Evolutionary conservation across 2,113 vertebrate genomes (phyloP).

Genomic region (Nematolebias whitei): DNA sequence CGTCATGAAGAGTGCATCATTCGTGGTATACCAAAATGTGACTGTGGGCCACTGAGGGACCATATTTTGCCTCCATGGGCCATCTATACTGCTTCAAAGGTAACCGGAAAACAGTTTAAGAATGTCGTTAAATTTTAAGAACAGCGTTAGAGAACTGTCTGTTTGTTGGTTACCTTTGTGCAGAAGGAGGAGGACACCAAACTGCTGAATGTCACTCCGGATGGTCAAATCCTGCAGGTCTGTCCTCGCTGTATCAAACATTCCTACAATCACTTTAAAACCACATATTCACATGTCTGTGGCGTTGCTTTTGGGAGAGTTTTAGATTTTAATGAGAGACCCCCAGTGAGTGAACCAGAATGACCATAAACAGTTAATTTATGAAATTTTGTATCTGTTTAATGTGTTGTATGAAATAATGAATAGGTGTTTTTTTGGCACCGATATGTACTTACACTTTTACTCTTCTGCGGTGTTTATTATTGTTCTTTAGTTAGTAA

Average conservation of each 20-base stretch:
- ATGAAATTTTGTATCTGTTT: too few relatives aligned
- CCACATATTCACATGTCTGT: not conserved
- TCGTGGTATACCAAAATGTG: slow-evolving; percentile 76
- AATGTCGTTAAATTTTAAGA: too few relatives aligned
- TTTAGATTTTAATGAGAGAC: too few relatives aligned
- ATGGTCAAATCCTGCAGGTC: slow-evolving; percentile 87
- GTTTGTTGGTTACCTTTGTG: slow-evolving; percentile 13
- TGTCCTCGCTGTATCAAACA: slow-evolving; percentile 56
- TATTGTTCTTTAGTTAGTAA: too few relatives aligned
- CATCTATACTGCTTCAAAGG: slow-evolving; percentile 88
- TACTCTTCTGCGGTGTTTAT: too few relatives aligned
- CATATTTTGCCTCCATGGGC: slow-evolving; percentile 90
- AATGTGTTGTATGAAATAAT: too few relatives aligned
- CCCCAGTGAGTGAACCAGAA: too few relatives aligned
- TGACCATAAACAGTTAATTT: too few relatives aligned
- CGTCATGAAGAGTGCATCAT: slow-evolving; percentile 86
- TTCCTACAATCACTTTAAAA: not conserved
- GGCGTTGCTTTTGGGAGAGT: not conserved
- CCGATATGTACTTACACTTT: too few relatives aligned
- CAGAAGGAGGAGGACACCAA: slow-evolving; percentile 76
- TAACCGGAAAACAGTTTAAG: too few relatives aligned
- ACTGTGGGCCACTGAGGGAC: slow-evolving; percentile 86
- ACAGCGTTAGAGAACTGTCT: not conserved
- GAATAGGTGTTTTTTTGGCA: too few relatives aligned
- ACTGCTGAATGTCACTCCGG: slow-evolving; percentile 77